phyloP scores from a whole-genome alignment of 2,888 invertebrate species.

The Conistra vaccinii region DNA sequence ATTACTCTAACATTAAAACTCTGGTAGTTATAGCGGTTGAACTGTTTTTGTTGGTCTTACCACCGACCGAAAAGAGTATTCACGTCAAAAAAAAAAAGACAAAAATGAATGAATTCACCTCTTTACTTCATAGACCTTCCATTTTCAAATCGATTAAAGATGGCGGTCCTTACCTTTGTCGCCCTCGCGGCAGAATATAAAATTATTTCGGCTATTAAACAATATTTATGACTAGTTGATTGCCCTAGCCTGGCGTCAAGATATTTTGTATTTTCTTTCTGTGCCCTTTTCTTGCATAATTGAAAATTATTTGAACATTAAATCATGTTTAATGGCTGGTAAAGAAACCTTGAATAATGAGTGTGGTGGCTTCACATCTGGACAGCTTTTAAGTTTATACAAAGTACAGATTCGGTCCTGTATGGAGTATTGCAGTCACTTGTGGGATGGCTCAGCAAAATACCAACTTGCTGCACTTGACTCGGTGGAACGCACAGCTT shows the following conservation, averaged over 20 bases:
- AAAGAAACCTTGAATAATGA: background rate
- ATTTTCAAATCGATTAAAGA: constrained; percentile 49
- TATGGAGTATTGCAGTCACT: too few relatives aligned
- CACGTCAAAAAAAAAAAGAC: background rate
- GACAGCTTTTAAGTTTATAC: too few relatives aligned
- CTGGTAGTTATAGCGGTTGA: too few relatives aligned
- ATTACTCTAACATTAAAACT: too few relatives aligned
- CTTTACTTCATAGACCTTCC: constrained; percentile 15
- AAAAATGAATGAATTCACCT: background rate
- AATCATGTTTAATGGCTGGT: constrained; percentile 38
- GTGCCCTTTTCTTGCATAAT: constrained; percentile 47
- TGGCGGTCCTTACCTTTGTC: constrained; percentile 38
- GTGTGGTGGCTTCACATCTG: too few relatives aligned
- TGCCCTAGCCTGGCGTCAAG: constrained; percentile 13
- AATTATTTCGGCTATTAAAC: constrained; percentile 54
- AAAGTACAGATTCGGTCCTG: too few relatives aligned
- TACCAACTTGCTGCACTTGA: too few relatives aligned
- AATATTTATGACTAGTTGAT: constrained; percentile 51
- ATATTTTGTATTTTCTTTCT: constrained; percentile 12
- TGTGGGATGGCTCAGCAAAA: too few relatives aligned
- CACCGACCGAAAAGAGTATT: too few relatives aligned
- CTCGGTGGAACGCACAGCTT: too few relatives aligned
- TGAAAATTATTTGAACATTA: constrained; percentile 53
- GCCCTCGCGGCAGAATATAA: constrained; percentile 41
- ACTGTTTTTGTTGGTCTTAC: too few relatives aligned